These are phyloP conservation scores for Crenuchus spilurus DNA, from an alignment of 2,797 vertebrate genomes.

Conservation along the genomic window DNA sequence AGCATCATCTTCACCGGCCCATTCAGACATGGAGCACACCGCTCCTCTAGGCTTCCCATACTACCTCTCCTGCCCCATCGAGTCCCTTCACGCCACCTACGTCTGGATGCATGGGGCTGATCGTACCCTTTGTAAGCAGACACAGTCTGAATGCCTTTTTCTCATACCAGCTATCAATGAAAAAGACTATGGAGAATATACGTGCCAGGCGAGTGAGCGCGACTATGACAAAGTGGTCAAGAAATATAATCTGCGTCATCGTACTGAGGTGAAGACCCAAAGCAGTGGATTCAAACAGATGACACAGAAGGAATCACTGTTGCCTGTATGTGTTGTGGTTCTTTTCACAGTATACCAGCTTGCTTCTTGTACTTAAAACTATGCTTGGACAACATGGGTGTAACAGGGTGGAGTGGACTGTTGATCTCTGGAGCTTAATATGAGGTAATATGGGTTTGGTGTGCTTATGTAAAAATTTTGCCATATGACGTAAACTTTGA, in stretches of 20 bases:
- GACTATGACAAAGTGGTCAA: constrained; percentile 67
- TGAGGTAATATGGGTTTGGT: too few species aligned
- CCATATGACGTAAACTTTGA: too few species aligned
- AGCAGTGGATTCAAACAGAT: not conserved
- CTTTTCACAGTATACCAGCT: not conserved
- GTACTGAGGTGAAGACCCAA: not conserved
- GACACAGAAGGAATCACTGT: constrained; percentile 7
- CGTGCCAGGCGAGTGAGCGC: constrained; percentile 73
- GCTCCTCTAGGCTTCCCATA: constrained; percentile 68
- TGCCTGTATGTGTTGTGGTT: not conserved
- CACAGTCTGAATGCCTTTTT: constrained; percentile 71
- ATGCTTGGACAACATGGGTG: too few species aligned
- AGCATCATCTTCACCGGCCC: not conserved
- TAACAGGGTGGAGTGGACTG: too few species aligned
- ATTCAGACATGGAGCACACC: constrained; percentile 37
- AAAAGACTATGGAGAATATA: constrained; percentile 69
- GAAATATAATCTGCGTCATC: constrained; percentile 54
- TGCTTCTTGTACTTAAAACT: not conserved
- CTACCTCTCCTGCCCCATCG: constrained; percentile 78
- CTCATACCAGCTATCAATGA: constrained; percentile 70
- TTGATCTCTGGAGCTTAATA: not conserved
- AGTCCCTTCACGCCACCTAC: constrained; percentile 79
- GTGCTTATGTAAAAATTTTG: too few species aligned
- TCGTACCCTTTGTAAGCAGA: constrained; percentile 66
- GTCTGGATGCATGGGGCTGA: constrained; percentile 66